phyloP scores from a whole-genome alignment of 2,113 vertebrate species.

The Donacobius atricapilla region DNA sequence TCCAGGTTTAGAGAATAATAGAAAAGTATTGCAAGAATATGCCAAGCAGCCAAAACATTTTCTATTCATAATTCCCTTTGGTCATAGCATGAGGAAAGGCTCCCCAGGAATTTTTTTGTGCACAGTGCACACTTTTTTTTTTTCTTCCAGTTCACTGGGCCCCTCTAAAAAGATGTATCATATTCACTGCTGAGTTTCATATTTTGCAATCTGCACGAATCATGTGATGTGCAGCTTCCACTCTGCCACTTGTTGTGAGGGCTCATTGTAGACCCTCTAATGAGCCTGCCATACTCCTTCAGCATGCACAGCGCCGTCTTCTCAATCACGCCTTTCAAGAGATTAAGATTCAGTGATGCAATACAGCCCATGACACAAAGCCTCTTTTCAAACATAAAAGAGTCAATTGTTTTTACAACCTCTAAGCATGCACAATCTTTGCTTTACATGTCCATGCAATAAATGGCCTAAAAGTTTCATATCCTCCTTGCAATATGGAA shows the following conservation, averaged over 20 bases:
- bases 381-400: conserved; percentile 61
- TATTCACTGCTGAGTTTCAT: conserved; percentile 1
- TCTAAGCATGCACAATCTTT: conserved; percentile 40
- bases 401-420: conserved; percentile 56
- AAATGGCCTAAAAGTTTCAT: conserved; percentile 59
- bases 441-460: conserved; percentile 47
- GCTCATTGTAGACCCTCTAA: conserved; percentile 37
- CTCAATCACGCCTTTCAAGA: conserved; percentile 51
- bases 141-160: not conserved
- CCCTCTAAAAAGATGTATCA: conserved; percentile 22
- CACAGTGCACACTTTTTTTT: too few species aligned
- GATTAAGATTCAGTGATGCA: conserved; percentile 47
- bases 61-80: not conserved
- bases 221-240: not conserved
- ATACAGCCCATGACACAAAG: conserved; percentile 43
- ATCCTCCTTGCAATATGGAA: conserved; percentile 55
- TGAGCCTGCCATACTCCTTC: conserved; percentile 40
- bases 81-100: not conserved
- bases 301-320: conserved; percentile 31
- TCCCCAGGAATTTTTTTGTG: not conserved
- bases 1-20: not conserved
- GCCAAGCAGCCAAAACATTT: not conserved
- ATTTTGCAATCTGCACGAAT: not conserved
- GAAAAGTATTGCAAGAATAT: not conserved
- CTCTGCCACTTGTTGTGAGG: conserved; percentile 23